phyloP scores from a whole-genome alignment of 2,888 invertebrate genomes.

The Lepidocyrtinus sp. region DNA sequence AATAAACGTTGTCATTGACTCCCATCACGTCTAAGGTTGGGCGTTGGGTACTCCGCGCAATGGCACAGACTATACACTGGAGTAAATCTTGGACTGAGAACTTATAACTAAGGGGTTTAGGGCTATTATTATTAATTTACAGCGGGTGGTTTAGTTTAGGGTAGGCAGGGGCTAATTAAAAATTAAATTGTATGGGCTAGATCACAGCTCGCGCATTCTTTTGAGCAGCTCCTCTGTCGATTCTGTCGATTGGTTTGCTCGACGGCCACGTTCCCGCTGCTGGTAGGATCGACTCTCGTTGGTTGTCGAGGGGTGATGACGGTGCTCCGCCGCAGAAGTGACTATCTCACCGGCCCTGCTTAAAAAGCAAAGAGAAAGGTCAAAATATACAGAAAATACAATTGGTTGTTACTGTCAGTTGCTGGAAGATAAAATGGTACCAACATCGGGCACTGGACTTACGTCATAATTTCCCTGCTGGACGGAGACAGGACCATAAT shows the following conservation, averaged over 20 bases:
- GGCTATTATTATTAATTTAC: too few species aligned
- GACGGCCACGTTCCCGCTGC: not conserved
- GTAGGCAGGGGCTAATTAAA: too few species aligned
- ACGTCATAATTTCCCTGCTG: slow-evolving; percentile 58
- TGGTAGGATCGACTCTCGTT: slow-evolving; percentile 8
- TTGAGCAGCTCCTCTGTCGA: slow-evolving; percentile 29
- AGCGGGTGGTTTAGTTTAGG: too few species aligned
- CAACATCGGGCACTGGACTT: not conserved
- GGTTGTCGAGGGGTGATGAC: slow-evolving; percentile 5
- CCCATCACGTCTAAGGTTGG: too few species aligned
- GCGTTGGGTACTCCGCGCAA: too few species aligned
- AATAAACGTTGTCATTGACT: too few species aligned
- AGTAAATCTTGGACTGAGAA: too few species aligned
- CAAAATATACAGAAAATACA: not conserved
- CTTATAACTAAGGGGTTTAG: too few species aligned
- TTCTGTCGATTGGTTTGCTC: too few species aligned
- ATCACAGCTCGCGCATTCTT: slow-evolving; percentile 42
- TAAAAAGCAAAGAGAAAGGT: not conserved
- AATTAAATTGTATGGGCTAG: too few species aligned
- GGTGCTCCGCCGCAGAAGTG: slow-evolving; percentile 13
- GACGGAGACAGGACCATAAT: slow-evolving; percentile 74
- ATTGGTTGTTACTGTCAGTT: not conserved
- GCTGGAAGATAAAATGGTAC: not conserved
- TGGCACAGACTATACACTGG: too few species aligned
- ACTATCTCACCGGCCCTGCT: slow-evolving; percentile 23